phyloP scores from a whole-genome alignment of 2,113 vertebrate species.

The Rhinopomastus cyanomelas region DNA sequence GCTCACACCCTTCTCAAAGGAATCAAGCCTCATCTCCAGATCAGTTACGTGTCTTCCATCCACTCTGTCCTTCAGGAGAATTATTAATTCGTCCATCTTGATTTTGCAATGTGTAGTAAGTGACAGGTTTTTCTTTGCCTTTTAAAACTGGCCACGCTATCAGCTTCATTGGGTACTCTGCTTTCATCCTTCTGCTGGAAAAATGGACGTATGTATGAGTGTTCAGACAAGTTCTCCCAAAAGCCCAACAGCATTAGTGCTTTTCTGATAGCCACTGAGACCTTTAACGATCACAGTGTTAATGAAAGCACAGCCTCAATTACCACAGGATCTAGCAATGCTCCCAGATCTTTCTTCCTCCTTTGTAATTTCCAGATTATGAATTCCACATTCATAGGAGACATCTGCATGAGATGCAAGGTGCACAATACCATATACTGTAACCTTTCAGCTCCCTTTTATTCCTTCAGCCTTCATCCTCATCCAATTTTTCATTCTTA shows the following conservation, averaged over 20 bases:
- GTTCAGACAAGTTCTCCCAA: neutral
- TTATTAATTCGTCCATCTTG: neutral
- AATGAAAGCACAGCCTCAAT: neutral
- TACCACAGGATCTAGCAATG: neutral
- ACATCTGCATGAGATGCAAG: neutral
- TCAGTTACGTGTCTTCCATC: neutral
- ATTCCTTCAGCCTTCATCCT: neutral
- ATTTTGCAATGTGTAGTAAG: neutral
- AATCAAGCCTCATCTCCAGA: neutral
- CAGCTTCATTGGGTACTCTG: neutral
- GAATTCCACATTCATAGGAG: neutral
- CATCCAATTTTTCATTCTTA: slow-evolving; percentile 1
- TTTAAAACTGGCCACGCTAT: neutral
- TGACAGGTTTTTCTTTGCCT: neutral
- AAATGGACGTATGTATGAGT: neutral
- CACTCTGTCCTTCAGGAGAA: neutral
- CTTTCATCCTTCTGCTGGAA: neutral
- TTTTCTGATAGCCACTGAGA: neutral
- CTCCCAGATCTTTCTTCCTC: neutral
- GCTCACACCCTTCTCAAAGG: neutral
- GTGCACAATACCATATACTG: neutral
- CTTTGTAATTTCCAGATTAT: neutral
- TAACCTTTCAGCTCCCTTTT: neutral
- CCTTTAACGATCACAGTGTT: neutral
- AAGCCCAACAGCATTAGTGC: neutral